phyloP scores from a whole-genome alignment of 2,797 vertebrate genomes.

The Lateolabrax maculatus region DNA sequence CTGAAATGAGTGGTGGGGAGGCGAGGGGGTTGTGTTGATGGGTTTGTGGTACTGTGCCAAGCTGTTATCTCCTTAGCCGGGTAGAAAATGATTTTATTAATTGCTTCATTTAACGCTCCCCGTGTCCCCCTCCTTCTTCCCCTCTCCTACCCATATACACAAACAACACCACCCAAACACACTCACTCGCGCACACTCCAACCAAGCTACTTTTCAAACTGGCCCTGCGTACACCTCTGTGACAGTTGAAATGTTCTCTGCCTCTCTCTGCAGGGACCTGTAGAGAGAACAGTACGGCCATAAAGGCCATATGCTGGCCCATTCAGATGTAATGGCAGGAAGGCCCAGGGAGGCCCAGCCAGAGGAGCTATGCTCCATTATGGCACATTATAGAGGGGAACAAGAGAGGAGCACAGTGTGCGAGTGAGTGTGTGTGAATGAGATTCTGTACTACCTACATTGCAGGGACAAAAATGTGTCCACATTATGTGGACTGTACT shows the following conservation, averaged over 20 bases:
- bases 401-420: slow-evolving; percentile 50
- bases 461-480: slow-evolving; percentile 33
- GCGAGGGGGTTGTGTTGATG: slow-evolving; percentile 77
- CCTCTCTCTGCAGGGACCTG: slow-evolving; percentile 72
- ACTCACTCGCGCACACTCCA: slow-evolving; percentile 30
- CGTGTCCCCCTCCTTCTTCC: slow-evolving; percentile 54
- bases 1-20: slow-evolving; percentile 73
- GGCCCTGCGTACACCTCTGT: slow-evolving; percentile 62
- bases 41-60: slow-evolving; percentile 85
- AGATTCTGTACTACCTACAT: slow-evolving; percentile 23
- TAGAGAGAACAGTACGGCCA: slow-evolving; percentile 72
- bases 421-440: slow-evolving; percentile 23
- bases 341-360: slow-evolving; percentile 73
- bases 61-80: slow-evolving; percentile 89
- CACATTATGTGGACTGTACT: slow-evolving; percentile 21
- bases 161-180: slow-evolving; percentile 66
- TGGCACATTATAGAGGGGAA: slow-evolving; percentile 73
- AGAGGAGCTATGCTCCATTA: slow-evolving; percentile 69
- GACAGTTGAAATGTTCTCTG: slow-evolving; percentile 67
- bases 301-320: slow-evolving; percentile 85
- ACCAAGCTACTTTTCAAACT: slow-evolving; percentile 64
- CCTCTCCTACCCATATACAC: slow-evolving; percentile 62
- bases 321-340: slow-evolving; percentile 80
- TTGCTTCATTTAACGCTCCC: slow-evolving; percentile 89
- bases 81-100: slow-evolving; percentile 92